Evolutionary conservation across 2,797 vertebrate genomes (phyloP), one percentile per base, ranked within the genome.

Genomic region (Euphonia xanthogaster): DNA sequence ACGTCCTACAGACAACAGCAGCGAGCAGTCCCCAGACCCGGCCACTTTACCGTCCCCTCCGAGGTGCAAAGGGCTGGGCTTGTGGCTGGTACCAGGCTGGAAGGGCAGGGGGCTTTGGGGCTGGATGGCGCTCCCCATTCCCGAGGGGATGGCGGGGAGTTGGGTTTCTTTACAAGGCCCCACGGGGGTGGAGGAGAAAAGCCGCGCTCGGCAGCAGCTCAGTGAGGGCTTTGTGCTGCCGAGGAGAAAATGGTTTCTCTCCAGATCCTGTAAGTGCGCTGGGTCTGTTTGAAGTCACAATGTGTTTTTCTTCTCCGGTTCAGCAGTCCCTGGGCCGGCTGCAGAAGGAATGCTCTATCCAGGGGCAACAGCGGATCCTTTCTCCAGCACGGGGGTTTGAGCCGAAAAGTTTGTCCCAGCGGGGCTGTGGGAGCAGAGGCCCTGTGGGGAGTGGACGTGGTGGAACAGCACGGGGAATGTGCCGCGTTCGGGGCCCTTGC

Each of bases 301-400:
- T 96, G 96, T 97, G 95, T 95, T 97, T 97, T 97, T 97, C 96
- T 97, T 96, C 95, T 96, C 94, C 2, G 67, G 92, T 95, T 95
- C 90, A 96, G 95, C 96, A 94, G 95, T 93, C 91, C 85, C 60
- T 7, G 0, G 66, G 86, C 87, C 3, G 82, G 91, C 91, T 91
- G 92, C 92, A 94, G 95, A 73, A 96, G 96, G 96, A 96, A 94
- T 96, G 93, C 84, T 94, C 82, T 93, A 81, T 94, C 84, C 6
- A 3, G 78, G 85, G 94, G 92, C 87, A 84, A 96, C 90, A 93
- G 94, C 90, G 0, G 88, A 70, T 78, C 92, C 90, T 96, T 97
- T 97, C 94, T 96, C 96, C 63, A 1, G 55, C 2, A 0, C 51
- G 45, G 73, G 83, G 87, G 14, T 75, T 73, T 65, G 70, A 84